Percentiles rank a stretch among this genome's conserved stretches.
Conservation (phyloP, 2,113 vertebrate species). For the Girardinichthys multiradiatus region DNA sequence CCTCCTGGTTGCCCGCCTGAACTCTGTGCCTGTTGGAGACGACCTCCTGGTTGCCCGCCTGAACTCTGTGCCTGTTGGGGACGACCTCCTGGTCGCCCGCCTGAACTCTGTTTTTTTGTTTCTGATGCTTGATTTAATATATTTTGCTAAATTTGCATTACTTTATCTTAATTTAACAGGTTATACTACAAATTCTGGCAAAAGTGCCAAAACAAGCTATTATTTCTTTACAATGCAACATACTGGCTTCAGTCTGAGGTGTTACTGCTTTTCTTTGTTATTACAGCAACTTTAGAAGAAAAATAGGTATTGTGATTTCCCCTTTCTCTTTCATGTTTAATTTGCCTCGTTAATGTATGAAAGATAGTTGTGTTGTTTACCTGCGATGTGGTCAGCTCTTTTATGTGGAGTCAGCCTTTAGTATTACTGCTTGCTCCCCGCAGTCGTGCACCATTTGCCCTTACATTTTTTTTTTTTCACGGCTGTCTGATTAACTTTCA, state of each 20-base stretch:
- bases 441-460: constrained; percentile 33
- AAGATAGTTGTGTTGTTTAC: constrained; percentile 2
- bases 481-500: constrained; percentile 63
- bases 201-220: background rate
- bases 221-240: background rate
- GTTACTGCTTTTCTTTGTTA: background rate
- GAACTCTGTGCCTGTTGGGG: too few relatives aligned
- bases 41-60: too few relatives aligned
- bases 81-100: too few relatives aligned
- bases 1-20: too few relatives aligned
- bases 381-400: background rate
- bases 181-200: background rate
- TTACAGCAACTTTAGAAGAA: constrained; percentile 1
- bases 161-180: background rate
- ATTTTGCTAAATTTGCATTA: background rate
- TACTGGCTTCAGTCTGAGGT: background rate
- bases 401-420: constrained; percentile 46
- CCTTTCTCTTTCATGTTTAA: background rate
- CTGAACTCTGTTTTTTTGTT: too few relatives aligned
- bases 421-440: constrained; percentile 18
- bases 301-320: background rate
- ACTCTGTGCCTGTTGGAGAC: too few relatives aligned
- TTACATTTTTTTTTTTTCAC: constrained; percentile 63
- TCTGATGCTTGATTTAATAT: background rate
- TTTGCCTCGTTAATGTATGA: background rate